Percentiles rank a stretch among this genome's conserved stretches.
Evolutionary conservation across 2,888 invertebrate species (phyloP).

Genomic region (Chrysolina americana): DNA sequence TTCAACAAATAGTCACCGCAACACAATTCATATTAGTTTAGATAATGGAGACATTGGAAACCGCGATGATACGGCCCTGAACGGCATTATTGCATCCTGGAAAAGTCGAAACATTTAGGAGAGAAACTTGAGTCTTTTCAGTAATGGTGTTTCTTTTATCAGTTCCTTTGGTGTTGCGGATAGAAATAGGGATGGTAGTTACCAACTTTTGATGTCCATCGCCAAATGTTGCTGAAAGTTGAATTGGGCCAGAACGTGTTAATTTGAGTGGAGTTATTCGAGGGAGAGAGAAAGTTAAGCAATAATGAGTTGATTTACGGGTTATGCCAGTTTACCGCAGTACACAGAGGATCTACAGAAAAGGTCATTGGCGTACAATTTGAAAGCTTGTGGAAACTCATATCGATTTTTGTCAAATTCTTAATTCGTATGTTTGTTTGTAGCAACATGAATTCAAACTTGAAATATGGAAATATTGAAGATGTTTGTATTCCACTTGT

Average conservation of each 20-base stretch:
- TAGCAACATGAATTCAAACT: no score
- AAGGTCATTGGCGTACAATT: background rate
- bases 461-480: no score
- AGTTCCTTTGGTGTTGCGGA: slow-evolving; percentile 64
- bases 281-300: slow-evolving; percentile 6
- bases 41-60: background rate
- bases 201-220: slow-evolving; percentile 58
- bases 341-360: background rate
- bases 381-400: no score
- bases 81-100: slow-evolving; percentile 45
- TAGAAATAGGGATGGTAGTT: slow-evolving; percentile 60
- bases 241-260: slow-evolving; percentile 25
- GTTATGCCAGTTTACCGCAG: background rate
- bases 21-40: background rate
- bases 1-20: no score
- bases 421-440: no score
- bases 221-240: slow-evolving; percentile 23
- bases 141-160: slow-evolving; percentile 65
- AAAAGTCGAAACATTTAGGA: slow-evolving; percentile 46
- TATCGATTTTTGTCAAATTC: no score
- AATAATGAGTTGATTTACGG: background rate
- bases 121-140: slow-evolving; percentile 57
- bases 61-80: slow-evolving; percentile 17
- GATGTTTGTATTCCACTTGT: no score
- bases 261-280: slow-evolving; percentile 21